Conservation (phyloP, 2,888 invertebrate genomes). For the Taphrorychus bicolor region DNA sequence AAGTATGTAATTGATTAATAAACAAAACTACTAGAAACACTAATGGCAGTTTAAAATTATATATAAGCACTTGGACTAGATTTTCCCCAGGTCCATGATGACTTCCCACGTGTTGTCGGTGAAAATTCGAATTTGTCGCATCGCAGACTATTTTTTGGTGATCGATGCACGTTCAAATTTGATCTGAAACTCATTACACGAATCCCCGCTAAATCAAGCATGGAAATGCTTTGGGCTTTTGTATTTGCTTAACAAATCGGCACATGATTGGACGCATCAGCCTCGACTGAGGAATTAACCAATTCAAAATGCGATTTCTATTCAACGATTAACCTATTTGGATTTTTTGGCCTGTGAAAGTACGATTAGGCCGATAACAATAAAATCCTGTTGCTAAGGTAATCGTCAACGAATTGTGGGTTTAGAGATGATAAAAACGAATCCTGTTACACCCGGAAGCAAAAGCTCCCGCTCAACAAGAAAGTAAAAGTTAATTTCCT, state of each 20-base stretch:
- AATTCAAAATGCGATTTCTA: neutral
- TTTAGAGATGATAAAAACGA: neutral
- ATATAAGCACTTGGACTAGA: neutral
- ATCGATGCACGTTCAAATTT: constrained; percentile 5
- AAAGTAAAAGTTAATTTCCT: neutral
- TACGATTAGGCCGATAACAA: neutral
- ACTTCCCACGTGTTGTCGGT: neutral
- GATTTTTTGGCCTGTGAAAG: neutral
- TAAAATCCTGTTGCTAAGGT: neutral
- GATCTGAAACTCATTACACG: constrained; percentile 12
- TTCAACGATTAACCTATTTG: neutral
- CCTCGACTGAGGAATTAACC: neutral
- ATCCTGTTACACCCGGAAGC: too few species aligned
- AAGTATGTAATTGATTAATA: too few species aligned
- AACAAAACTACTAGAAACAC: too few species aligned
- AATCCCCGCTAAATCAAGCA: neutral
- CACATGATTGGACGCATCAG: neutral
- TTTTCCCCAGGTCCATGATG: neutral
- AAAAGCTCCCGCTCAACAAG: too few species aligned
- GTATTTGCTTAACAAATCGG: neutral
- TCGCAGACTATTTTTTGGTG: constrained; percentile 9
- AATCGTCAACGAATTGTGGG: neutral
- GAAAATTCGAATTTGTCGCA: constrained; percentile 8
- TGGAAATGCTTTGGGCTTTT: neutral
- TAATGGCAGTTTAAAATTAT: too few species aligned